A percentile compares a stretch with the other conserved stretches of the same genome.
Evolutionary conservation across 2,888 invertebrate genomes (phyloP).

Genomic region (Brachylomia viminalis): DNA sequence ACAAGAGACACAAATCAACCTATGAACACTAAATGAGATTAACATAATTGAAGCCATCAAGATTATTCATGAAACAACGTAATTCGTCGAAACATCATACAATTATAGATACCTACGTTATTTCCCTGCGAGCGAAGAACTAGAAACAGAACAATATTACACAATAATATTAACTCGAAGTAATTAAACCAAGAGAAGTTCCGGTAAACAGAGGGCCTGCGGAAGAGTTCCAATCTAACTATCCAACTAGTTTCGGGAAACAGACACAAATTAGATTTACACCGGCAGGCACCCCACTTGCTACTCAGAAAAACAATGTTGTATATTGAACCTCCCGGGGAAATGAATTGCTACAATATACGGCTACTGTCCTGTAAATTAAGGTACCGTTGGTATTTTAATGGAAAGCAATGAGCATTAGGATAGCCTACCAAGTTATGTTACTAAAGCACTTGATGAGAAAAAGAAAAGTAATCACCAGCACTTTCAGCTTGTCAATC

Average conservation of each 20-base stretch:
- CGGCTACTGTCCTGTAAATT: constrained; percentile 1
- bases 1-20: neutral
- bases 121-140: neutral
- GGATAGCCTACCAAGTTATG: neutral
- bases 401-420: constrained; percentile 25
- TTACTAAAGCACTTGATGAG: neutral
- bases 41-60: neutral
- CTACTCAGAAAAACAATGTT: constrained; percentile 53
- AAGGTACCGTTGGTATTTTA: constrained; percentile 4
- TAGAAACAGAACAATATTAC: constrained; percentile 24
- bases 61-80: neutral
- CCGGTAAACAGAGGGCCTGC: constrained; percentile 26
- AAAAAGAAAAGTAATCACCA: neutral
- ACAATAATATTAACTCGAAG: constrained; percentile 27
- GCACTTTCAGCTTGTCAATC: neutral
- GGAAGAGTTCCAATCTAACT: constrained; percentile 38
- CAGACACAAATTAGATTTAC: constrained; percentile 57
- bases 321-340: constrained; percentile 23
- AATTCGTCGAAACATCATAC: neutral
- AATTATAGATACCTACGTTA: neutral
- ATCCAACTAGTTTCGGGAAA: constrained; percentile 32
- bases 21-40: no score
- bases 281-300: constrained; percentile 35
- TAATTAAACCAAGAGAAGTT: constrained; percentile 54
- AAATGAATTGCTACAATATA: constrained; percentile 40